A percentile compares a stretch with the other conserved stretches of the same genome.
Conservation (phyloP, 2,888 invertebrate species). For the Ditula angustiorana region DNA sequence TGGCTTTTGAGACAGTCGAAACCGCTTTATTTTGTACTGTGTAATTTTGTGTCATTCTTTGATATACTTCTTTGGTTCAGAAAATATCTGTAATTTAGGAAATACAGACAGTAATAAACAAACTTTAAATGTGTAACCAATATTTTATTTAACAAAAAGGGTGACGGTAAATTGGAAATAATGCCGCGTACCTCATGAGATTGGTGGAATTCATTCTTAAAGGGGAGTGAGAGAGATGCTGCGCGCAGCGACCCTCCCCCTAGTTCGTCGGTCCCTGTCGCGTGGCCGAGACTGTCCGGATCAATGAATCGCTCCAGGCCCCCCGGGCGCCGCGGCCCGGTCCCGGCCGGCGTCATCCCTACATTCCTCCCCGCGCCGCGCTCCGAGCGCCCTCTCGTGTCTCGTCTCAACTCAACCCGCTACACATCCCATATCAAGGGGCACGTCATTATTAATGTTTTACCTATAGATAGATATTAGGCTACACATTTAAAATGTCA, state of each 20-base stretch:
- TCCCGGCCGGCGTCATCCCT: slow-evolving; percentile 65
- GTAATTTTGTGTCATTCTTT: no score
- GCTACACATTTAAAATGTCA: neutral
- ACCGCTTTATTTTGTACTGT: no score
- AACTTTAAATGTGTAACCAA: neutral
- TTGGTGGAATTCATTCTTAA: slow-evolving; percentile 39
- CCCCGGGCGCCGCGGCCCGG: slow-evolving; percentile 52
- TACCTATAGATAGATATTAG: neutral
- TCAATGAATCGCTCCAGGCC: slow-evolving; percentile 82
- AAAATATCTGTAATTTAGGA: no score
- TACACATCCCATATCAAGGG: slow-evolving; percentile 39
- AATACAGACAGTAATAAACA: no score
- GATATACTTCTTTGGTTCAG: no score
- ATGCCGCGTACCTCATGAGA: slow-evolving; percentile 12
- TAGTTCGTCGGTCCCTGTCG: slow-evolving; percentile 68
- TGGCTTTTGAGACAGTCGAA: no score
- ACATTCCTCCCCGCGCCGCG: slow-evolving; percentile 44
- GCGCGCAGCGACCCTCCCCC: slow-evolving; percentile 52
- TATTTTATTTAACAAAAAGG: neutral
- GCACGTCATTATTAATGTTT: slow-evolving; percentile 10
- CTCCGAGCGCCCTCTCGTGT: slow-evolving; percentile 57
- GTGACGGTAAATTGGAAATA: slow-evolving; percentile 6
- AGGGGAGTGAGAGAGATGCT: slow-evolving; percentile 53
- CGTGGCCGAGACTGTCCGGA: slow-evolving; percentile 77
- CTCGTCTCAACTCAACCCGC: slow-evolving; percentile 48